These are phyloP conservation scores for Hiodon alosoides DNA, from an alignment of 2,113 vertebrate genomes.

Conservation along the genomic window DNA sequence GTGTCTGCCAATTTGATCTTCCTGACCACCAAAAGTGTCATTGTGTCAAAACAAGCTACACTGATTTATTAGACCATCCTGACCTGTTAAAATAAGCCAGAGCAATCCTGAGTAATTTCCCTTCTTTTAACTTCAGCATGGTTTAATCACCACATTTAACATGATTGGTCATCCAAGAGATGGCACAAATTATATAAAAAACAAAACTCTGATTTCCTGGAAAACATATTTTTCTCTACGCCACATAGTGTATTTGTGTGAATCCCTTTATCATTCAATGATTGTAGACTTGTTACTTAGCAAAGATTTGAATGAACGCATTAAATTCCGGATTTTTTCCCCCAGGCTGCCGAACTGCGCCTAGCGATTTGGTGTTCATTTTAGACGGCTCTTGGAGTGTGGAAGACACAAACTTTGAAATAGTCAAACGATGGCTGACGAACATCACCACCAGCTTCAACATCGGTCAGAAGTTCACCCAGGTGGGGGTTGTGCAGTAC, in stretches of 20 bases:
- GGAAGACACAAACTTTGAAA: conserved; percentile 90
- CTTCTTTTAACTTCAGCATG: too few relatives aligned
- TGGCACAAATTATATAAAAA: neutral
- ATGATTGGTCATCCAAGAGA: neutral
- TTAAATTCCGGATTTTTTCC: conserved; percentile 27
- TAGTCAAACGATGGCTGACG: conserved; percentile 90
- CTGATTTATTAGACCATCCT: too few relatives aligned
- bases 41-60: too few relatives aligned
- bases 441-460: conserved; percentile 93
- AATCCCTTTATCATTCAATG: neutral
- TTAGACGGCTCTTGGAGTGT: conserved; percentile 95
- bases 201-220: neutral
- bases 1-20: too few relatives aligned
- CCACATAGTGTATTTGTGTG: neutral
- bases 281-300: neutral
- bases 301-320: neutral
- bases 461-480: conserved; percentile 90
- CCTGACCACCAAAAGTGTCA: too few relatives aligned
- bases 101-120: neutral
- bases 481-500: conserved; percentile 93
- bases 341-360: conserved; percentile 88
- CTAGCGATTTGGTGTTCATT: conserved; percentile 90
- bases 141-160: neutral
- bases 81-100: too few relatives aligned
- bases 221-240: neutral